Conservation (phyloP, 23 tunicate genomes). For the Halocynthia roretzi region DNA sequence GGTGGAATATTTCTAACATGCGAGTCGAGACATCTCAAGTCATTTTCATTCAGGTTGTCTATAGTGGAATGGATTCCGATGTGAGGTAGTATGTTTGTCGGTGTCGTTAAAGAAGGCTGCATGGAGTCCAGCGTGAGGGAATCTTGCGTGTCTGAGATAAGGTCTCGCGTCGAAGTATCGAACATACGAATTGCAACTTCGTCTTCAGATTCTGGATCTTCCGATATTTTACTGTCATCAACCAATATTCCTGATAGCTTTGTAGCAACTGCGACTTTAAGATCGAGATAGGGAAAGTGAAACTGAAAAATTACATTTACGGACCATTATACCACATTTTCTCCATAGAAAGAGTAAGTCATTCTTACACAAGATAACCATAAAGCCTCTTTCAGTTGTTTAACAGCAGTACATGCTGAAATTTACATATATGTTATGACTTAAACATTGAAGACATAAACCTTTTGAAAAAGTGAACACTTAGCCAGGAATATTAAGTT, state of each 20-base stretch:
- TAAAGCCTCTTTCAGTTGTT: too few species aligned
- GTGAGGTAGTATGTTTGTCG: not conserved
- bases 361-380: too few species aligned
- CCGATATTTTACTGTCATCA: not conserved
- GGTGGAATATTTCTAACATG: not conserved
- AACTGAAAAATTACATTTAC: constrained; percentile 9
- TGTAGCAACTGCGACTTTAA: constrained; percentile 45
- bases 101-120: not conserved
- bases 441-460: too few species aligned
- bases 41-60: not conserved
- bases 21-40: constrained; percentile 11
- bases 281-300: constrained; percentile 62
- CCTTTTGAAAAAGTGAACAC: too few species aligned
- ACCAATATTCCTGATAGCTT: constrained; percentile 65
- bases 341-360: too few species aligned
- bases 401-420: too few species aligned
- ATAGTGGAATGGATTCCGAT: not conserved
- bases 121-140: not conserved
- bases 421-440: too few species aligned
- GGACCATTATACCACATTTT: too few species aligned
- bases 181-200: not conserved
- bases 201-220: constrained; percentile 8
- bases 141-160: not conserved
- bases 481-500: too few species aligned
- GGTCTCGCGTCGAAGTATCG: not conserved